Evolutionary conservation across 2,797 vertebrate species (phyloP).

Genomic region (Coendou prehensilis): DNA sequence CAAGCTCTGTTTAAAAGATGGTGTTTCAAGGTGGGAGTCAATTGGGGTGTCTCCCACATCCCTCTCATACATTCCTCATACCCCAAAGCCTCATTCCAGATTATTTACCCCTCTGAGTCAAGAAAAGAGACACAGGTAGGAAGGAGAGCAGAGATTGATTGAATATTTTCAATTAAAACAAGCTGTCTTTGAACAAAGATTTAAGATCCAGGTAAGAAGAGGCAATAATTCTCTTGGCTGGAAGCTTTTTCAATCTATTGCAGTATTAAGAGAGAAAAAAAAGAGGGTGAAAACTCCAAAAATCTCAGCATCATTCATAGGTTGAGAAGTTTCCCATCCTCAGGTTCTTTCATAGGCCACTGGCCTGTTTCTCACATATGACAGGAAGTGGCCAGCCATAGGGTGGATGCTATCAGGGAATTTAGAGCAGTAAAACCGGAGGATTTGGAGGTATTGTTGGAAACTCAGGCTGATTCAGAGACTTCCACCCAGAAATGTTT

Average conservation of each 20-base stretch:
- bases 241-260: constrained; percentile 62
- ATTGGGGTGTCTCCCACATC: neutral
- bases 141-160: constrained; percentile 79
- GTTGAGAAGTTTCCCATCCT: neutral
- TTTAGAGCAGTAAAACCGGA: neutral
- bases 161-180: constrained; percentile 90
- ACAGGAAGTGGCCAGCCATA: neutral
- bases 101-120: constrained; percentile 56
- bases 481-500: neutral
- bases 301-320: neutral
- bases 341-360: neutral
- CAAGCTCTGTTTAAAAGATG: constrained; percentile 85
- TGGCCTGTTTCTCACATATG: neutral
- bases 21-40: constrained; percentile 85
- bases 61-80: neutral
- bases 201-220: constrained; percentile 85
- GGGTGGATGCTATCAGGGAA: neutral
- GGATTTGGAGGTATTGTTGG: neutral
- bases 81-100: neutral
- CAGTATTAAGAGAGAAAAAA: constrained; percentile 49
- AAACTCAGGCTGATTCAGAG: neutral
- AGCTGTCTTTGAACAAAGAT: constrained; percentile 88
- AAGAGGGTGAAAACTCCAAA: constrained; percentile 25
- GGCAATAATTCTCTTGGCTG: constrained; percentile 82
- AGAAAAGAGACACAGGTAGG: constrained; percentile 22